Evolutionary conservation across 2,113 vertebrate genomes (phyloP).

Genomic region (Gavia stellata): DNA sequence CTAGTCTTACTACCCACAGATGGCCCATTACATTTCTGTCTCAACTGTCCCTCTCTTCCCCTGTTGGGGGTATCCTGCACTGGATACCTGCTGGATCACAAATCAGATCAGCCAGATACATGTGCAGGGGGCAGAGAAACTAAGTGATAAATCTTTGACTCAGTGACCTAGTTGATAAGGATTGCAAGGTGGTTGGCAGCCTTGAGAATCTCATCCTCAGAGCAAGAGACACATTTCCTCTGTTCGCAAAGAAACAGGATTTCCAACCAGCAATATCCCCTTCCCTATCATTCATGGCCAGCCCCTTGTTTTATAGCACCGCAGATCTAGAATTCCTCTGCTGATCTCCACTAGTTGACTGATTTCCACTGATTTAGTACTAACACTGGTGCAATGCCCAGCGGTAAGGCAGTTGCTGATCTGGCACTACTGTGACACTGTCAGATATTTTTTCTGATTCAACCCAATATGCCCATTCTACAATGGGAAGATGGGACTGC

Average conservation of each 20-base stretch:
- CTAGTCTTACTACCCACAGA: neutral
- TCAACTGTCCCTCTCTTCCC: neutral
- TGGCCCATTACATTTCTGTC: neutral
- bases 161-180: neutral
- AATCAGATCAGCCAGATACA: neutral
- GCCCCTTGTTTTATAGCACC: neutral
- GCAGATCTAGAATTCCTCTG: neutral
- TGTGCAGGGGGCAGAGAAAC: neutral
- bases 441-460: neutral
- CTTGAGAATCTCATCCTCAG: neutral
- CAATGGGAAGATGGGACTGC: neutral
- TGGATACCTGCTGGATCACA: neutral
- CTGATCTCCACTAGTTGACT: neutral
- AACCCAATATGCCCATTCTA: neutral
- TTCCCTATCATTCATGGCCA: neutral
- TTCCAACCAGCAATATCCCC: neutral
- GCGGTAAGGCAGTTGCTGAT: neutral
- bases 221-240: neutral
- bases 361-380: neutral
- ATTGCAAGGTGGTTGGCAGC: rapidly evolving
- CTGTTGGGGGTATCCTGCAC: neutral
- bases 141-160: neutral
- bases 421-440: neutral
- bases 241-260: rapidly evolving
- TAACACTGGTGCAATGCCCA: neutral